Evolutionary conservation across 2,888 invertebrate genomes (phyloP).

Genomic region (Agrilus cyanescens): DNA sequence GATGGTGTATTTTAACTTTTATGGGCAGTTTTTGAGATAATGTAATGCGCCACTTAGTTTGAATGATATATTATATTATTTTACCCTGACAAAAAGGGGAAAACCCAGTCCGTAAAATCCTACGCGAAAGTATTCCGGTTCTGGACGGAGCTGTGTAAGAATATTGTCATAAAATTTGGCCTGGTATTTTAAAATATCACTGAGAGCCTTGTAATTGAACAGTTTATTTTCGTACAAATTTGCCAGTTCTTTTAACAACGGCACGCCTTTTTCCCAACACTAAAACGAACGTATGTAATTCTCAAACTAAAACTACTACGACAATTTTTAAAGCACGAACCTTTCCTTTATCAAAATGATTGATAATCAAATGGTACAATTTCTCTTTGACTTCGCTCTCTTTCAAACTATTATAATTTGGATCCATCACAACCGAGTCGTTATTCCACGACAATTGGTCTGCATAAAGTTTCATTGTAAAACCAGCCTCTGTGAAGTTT

Average conservation of each 20-base stretch:
- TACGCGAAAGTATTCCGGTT: constrained; percentile 91
- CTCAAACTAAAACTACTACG: not conserved
- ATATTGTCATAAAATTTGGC: constrained; percentile 89
- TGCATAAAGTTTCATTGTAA: constrained; percentile 87
- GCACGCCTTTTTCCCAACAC: constrained; percentile 95
- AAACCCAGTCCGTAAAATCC: constrained; percentile 91
- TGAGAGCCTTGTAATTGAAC: constrained; percentile 80
- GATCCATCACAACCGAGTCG: constrained; percentile 52
- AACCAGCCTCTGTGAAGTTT: constrained; percentile 90
- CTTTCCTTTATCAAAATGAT: constrained; percentile 90
- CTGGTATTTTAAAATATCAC: constrained; percentile 71
- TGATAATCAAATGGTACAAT: constrained; percentile 77
- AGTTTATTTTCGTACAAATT: constrained; percentile 74
- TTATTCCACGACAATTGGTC: constrained; percentile 79
- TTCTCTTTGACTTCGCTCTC: constrained; percentile 87
- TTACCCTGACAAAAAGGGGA: constrained; percentile 87
- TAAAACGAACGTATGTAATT: constrained; percentile 29
- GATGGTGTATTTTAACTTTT: too few relatives aligned
- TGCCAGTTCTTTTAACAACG: constrained; percentile 80
- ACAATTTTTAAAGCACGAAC: constrained; percentile 32
- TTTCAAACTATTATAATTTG: constrained; percentile 58
- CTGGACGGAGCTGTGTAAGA: constrained; percentile 73
- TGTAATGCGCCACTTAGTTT: too few relatives aligned
- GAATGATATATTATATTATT: too few relatives aligned
- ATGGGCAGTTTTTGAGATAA: too few relatives aligned